These are phyloP conservation scores for Pantherophis vulpinus DNA, from an alignment of 2,797 vertebrate genomes.

Conservation along the genomic window DNA sequence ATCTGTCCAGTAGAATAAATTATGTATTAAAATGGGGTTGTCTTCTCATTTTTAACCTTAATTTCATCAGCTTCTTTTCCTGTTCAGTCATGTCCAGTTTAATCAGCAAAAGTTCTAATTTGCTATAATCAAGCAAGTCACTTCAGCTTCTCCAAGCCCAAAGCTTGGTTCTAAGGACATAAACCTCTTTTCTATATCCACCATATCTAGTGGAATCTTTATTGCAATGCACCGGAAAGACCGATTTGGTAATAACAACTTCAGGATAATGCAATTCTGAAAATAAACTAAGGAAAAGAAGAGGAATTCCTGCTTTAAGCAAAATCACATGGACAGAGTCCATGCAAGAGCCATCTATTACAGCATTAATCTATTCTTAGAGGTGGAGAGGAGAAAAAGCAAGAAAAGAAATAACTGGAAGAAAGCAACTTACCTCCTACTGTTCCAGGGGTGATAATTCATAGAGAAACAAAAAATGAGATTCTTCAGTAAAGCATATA, in stretches of 20 bases:
- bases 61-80: not conserved
- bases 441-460: constrained; percentile 48
- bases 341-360: not conserved
- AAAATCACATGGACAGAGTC: constrained; percentile 4
- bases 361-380: constrained; percentile 24
- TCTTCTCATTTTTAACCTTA: not conserved
- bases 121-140: not conserved
- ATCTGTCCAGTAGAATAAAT: not conserved
- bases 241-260: not conserved
- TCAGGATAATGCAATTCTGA: not conserved
- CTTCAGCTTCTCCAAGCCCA: not conserved
- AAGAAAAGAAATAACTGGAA: not conserved
- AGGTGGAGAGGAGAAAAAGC: not conserved
- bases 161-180: not conserved
- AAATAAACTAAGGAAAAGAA: constrained; percentile 22
- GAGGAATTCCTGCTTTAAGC: constrained; percentile 9
- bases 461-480: constrained; percentile 44
- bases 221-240: constrained; percentile 6
- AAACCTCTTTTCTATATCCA: not conserved
- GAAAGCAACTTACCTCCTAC: constrained; percentile 53
- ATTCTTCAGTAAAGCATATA: constrained; percentile 34
- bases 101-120: not conserved
- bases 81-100: not conserved
- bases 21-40: not conserved
- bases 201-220: not conserved